Conservation (phyloP, 2,888 invertebrate genomes). For the Mimas tiliae region DNA sequence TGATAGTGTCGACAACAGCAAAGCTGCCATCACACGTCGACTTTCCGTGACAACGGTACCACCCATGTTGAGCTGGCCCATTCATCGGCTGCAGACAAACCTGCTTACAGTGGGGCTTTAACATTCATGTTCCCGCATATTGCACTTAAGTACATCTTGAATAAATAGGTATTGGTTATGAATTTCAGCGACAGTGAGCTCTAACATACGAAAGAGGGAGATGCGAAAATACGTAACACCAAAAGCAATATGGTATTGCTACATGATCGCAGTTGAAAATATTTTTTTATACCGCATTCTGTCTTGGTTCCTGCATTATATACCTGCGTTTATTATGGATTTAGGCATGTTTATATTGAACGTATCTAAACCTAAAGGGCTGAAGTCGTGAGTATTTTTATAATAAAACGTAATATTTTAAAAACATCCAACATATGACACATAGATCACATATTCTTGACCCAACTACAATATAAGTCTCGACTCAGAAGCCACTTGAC, state of each 20-base stretch:
- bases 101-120: too few relatives aligned
- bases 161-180: neutral
- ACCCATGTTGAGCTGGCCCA: too few relatives aligned
- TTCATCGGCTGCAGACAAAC: too few relatives aligned
- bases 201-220: slow-evolving; percentile 19
- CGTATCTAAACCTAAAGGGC: slow-evolving; percentile 63
- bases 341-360: slow-evolving; percentile 83
- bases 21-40: too few relatives aligned
- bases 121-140: too few relatives aligned
- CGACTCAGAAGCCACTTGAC: too few relatives aligned
- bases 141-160: too few relatives aligned
- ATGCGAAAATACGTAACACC: slow-evolving; percentile 24
- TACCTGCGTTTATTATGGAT: slow-evolving; percentile 90
- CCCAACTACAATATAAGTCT: too few relatives aligned
- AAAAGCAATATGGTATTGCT: slow-evolving; percentile 86
- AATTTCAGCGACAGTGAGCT: slow-evolving; percentile 23
- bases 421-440: neutral
- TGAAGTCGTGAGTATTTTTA: slow-evolving; percentile 86
- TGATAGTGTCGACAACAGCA: too few relatives aligned
- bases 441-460: too few relatives aligned
- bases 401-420: neutral
- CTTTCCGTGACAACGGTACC: too few relatives aligned
- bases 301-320: slow-evolving; percentile 86
- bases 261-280: slow-evolving; percentile 86
- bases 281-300: slow-evolving; percentile 84